A percentile compares a stretch with the other conserved stretches of the same genome.
phyloP scores from a whole-genome alignment of 2,797 vertebrate species.

The Lutjanus campechanus region DNA sequence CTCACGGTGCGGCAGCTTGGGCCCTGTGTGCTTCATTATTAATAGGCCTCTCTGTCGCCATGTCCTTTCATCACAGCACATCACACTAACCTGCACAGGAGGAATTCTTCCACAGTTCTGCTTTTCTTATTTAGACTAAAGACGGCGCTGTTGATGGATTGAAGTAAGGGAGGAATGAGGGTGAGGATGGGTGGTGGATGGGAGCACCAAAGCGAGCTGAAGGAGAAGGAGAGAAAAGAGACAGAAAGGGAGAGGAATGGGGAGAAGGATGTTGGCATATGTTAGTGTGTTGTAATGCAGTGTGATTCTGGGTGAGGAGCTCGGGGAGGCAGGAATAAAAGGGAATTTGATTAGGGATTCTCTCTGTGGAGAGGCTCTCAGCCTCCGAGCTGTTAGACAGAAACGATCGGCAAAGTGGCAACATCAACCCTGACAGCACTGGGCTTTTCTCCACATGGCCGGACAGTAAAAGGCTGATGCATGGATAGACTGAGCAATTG shows the following conservation, averaged over 20 bases:
- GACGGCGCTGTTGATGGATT: slow-evolving; percentile 67
- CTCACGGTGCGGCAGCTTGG: slow-evolving; percentile 66
- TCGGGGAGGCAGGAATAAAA: slow-evolving; percentile 83
- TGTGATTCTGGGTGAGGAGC: slow-evolving; percentile 81
- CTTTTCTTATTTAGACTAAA: slow-evolving; percentile 74
- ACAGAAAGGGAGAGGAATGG: slow-evolving; percentile 48
- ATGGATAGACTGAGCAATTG: slow-evolving; percentile 74
- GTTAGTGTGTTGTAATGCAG: slow-evolving; percentile 83
- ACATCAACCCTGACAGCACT: slow-evolving; percentile 81
- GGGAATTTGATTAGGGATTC: slow-evolving; percentile 86
- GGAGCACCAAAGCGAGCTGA: slow-evolving; percentile 38
- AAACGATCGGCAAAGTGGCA: slow-evolving; percentile 85
- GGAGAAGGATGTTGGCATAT: slow-evolving; percentile 73
- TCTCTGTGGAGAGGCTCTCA: slow-evolving; percentile 85
- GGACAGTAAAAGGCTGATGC: slow-evolving; percentile 74
- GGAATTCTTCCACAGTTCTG: slow-evolving; percentile 81
- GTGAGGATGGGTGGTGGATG: slow-evolving; percentile 37
- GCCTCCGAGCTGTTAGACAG: slow-evolving; percentile 83
- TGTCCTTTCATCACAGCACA: slow-evolving; percentile 87
- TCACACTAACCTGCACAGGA: slow-evolving; percentile 79
- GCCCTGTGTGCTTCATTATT: slow-evolving; percentile 82
- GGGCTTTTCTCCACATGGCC: slow-evolving; percentile 80
- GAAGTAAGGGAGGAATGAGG: slow-evolving; percentile 32
- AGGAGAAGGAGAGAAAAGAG: slow-evolving; percentile 41
- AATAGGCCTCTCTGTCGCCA: slow-evolving; percentile 78